Evolutionary conservation across 2,888 invertebrate genomes (phyloP).

Genomic region (Prosapia bicincta): DNA sequence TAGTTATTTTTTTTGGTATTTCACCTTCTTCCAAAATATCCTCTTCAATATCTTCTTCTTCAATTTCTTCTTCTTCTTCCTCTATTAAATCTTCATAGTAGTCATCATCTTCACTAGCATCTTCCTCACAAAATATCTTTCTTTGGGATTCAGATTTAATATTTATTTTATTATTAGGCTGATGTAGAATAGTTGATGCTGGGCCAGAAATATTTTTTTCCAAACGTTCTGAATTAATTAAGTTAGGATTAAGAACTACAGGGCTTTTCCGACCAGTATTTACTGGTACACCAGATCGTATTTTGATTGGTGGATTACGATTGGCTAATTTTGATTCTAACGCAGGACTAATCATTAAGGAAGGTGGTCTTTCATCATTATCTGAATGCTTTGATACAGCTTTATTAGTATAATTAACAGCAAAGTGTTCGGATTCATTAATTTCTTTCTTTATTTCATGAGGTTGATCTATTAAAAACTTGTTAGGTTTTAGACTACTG

Average conservation of each 20-base stretch:
- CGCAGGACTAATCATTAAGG: background rate
- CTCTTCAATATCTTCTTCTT: constrained; percentile 45
- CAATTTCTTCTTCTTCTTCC: constrained; percentile 37
- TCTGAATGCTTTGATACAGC: background rate
- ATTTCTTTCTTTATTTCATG: background rate
- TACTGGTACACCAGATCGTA: constrained; percentile 17
- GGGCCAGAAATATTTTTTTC: background rate
- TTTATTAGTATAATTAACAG: background rate
- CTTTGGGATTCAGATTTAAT: constrained; percentile 12
- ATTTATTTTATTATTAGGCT: background rate
- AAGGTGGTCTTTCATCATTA: background rate
- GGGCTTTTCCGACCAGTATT: constrained; percentile 20
- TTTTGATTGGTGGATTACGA: constrained; percentile 21
- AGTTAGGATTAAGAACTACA: background rate
- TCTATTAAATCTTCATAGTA: constrained; percentile 24
- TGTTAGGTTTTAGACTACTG: background rate
- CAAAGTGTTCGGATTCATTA: background rate
- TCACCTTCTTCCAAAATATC: constrained; percentile 42
- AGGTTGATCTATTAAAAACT: background rate
- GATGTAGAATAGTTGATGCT: background rate
- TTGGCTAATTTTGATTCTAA: constrained; percentile 19
- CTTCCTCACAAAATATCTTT: background rate
- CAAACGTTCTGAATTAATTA: background rate
- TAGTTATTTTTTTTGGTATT: constrained; percentile 22
- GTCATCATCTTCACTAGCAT: constrained; percentile 22